Conservation (phyloP, 2,113 vertebrate genomes). For the Marmota monax region DNA sequence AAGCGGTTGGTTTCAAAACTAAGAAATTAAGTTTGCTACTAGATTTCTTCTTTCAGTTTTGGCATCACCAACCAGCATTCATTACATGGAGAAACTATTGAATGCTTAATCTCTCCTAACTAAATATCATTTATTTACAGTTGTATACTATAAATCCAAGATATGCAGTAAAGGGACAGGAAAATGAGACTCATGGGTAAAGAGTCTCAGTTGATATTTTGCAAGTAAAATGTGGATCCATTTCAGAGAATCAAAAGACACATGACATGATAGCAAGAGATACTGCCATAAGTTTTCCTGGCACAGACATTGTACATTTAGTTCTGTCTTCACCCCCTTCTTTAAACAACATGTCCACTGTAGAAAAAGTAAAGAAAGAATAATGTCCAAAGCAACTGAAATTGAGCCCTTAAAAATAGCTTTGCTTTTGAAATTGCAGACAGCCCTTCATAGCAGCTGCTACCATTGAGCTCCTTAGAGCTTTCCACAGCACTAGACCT, state of each 20-base stretch:
- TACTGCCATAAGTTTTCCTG: neutral
- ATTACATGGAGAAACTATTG: neutral
- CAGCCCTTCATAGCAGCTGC: neutral
- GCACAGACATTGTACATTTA: neutral
- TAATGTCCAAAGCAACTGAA: neutral
- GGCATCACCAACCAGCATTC: neutral
- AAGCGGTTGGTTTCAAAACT: neutral
- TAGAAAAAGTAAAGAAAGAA: neutral
- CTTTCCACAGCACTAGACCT: no score
- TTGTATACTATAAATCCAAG: neutral
- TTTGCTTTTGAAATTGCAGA: neutral
- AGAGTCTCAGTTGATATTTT: neutral
- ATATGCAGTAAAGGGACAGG: neutral
- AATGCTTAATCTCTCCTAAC: neutral
- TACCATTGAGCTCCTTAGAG: neutral
- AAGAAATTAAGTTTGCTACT: neutral
- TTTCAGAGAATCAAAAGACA: neutral
- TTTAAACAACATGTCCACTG: neutral
- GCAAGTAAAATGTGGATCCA: neutral
- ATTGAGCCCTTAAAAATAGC: neutral
- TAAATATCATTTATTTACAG: neutral
- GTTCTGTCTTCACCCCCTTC: neutral
- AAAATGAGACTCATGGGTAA: neutral
- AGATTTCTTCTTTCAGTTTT: neutral
- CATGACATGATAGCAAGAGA: neutral